Evolutionary conservation across 2,113 vertebrate species (phyloP).

Genomic region (western clawed frog (Xenopus tropicalis)): UCB_Xtro_10.0 CM004450.2:101202501-101203000

Average conservation of each 20-base stretch:
- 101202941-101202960: neutral
- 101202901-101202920: neutral
- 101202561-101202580: too few relatives aligned
- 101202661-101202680: too few relatives aligned
- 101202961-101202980: neutral
- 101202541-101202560: too few relatives aligned
- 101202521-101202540: too few relatives aligned
- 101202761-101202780: constrained; percentile 67
- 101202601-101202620: too few relatives aligned
- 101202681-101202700: too few relatives aligned
- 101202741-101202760: constrained; percentile 60
- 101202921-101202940: neutral
- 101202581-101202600: too few relatives aligned
- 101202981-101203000: neutral
- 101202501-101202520: too few relatives aligned
- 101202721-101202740: constrained; percentile 62
- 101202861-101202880: neutral
- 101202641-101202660: too few relatives aligned
- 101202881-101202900: neutral
- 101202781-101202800: constrained; percentile 66
- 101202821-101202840: constrained; percentile 65
- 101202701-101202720: constrained; percentile 72
- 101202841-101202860: constrained; percentile 57
- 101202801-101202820: constrained; percentile 73
- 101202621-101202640: too few relatives aligned